A percentile compares a stretch with the other conserved stretches of the same genome.
phyloP scores from a whole-genome alignment of 2,113 vertebrate species.

The Nerophis ophidion region DNA sequence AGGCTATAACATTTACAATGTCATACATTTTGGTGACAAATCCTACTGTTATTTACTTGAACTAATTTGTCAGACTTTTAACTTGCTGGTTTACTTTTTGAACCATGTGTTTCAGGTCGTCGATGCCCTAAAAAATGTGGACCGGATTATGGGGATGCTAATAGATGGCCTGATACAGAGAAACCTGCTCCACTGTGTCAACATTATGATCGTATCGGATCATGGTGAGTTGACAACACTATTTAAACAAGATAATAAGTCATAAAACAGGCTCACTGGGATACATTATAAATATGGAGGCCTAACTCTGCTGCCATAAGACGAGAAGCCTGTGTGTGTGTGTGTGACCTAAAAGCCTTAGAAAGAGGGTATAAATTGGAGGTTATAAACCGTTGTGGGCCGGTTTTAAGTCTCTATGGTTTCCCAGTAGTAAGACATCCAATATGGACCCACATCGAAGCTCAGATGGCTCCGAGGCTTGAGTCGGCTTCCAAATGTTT shows the following conservation, averaged over 20 bases:
- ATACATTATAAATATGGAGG: neutral
- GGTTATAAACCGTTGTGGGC: neutral
- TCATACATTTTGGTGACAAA: neutral
- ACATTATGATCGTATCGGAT: slow-evolving; percentile 86
- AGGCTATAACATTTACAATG: neutral
- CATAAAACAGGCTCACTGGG: neutral
- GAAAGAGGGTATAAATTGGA: neutral
- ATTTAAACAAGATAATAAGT: neutral
- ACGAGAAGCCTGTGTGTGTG: neutral
- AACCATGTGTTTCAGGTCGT: slow-evolving; percentile 66
- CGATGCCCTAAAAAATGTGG: slow-evolving; percentile 74
- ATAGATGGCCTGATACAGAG: slow-evolving; percentile 86
- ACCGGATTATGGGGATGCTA: slow-evolving; percentile 76
- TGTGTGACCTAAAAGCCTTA: neutral
- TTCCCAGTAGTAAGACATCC: neutral
- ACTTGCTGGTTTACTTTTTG: neutral
- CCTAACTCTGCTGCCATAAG: neutral
- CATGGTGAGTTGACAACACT: slow-evolving; percentile 77
- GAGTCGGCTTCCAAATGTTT: slow-evolving; percentile 23
- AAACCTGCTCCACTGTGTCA: slow-evolving; percentile 81
- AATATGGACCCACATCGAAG: neutral
- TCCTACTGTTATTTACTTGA: no score
- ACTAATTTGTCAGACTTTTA: neutral
- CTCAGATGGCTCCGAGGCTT: neutral
- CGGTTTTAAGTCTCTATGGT: neutral